Base-by-base conservation (phyloP, 2,797 vertebrate genomes). In the Melanotaenia trifasciata region DNA sequence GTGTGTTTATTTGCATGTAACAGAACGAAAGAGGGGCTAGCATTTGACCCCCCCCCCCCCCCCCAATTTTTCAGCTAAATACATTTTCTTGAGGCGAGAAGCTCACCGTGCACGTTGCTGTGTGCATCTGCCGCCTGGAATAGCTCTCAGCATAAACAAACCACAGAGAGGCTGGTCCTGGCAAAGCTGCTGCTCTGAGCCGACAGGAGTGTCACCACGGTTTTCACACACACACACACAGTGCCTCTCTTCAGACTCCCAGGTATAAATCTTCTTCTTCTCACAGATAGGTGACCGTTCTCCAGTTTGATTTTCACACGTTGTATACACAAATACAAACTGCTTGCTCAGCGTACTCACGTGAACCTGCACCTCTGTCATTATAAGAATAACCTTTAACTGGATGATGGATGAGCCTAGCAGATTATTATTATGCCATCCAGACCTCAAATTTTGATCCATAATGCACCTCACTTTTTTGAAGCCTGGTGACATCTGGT, bases 61-160 rank as follows among this genome's bases (percentile, higher is more conserved):
- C 40, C 32, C 20, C 14, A 13, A 63, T 60, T 67, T 64, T 74
- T 83, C 11, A 70, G 14, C 45, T 47, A 51, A 54, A 47, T 58
- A 59, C 58, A 62, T 76, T 83, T 78, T 62, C 51, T 80, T 1
- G 43, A 74, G 66, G 74, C 72, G 79, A 79, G 67, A 80, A 64
- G 67, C 58, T 79, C 60, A 33, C 5, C 7, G 62, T 74, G 77
- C 69, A 62, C 51, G 54, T 3, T 2, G 35, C 59, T 24, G 47
- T 64, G 76, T 80, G 81, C 72, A n/a, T 59, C 74, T 79, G 88
- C 80, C 64, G 88, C 87, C 88, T 90, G 81, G 88, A 87, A 85
- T 53, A 81, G 71, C 74, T 85, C 77, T 90, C 80, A 90, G 75
- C 87, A 85, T 90, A 90, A 93, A 92, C 92, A 91, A 89, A 92